These are phyloP conservation scores for Therioaphis trifolii DNA, from an alignment of 2,888 invertebrate species.

Conservation along the genomic window DNA sequence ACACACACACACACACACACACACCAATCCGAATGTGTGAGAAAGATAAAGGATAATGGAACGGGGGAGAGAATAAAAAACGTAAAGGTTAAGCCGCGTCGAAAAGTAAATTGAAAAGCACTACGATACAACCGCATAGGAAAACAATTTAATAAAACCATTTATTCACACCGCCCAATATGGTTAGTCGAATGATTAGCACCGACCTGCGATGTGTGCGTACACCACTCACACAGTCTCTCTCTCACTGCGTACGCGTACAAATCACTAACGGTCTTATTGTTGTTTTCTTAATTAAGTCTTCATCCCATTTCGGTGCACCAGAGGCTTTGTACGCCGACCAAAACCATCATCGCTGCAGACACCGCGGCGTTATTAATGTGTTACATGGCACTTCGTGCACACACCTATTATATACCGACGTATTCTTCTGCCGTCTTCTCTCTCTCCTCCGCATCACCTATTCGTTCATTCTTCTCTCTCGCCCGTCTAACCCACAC, in stretches of 20 bases:
- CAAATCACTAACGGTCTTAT: background rate
- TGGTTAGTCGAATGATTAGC: slow-evolving; percentile 48
- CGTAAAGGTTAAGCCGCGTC: slow-evolving; percentile 27
- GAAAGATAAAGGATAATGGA: background rate
- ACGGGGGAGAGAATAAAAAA: background rate
- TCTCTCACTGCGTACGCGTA: too few species aligned
- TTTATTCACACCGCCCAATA: slow-evolving; percentile 37
- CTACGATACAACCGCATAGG: background rate
- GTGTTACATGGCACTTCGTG: background rate
- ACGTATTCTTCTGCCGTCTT: background rate
- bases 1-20: too few species aligned
- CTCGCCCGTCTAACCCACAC: background rate
- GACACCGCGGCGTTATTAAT: slow-evolving; percentile 39
- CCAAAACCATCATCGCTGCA: slow-evolving; percentile 8
- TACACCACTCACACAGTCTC: background rate
- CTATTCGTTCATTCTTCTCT: background rate
- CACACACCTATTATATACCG: background rate
- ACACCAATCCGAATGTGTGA: slow-evolving; percentile 23
- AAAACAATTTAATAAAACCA: slow-evolving; percentile 56
- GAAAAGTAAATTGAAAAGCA: slow-evolving; percentile 48
- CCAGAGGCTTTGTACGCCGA: slow-evolving; percentile 1
- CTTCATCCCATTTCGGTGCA: slow-evolving; percentile 33
- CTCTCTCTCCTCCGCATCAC: background rate
- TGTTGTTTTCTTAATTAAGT: slow-evolving; percentile 54
- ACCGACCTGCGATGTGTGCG: background rate